Conservation (phyloP, 2,888 invertebrate species). For the Eristalis pertinax region DNA sequence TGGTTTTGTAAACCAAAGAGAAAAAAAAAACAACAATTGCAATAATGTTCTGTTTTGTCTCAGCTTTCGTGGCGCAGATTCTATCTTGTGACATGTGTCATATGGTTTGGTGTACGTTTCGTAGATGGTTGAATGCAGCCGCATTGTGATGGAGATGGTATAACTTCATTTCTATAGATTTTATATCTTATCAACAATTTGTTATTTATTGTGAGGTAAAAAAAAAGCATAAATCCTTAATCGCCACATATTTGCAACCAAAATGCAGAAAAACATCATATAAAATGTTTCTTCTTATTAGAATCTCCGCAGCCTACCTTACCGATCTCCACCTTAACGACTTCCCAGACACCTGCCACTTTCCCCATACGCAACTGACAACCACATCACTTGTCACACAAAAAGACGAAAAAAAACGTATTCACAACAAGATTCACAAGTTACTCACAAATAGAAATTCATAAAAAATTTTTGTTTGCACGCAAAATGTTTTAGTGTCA, state of each 20-base stretch:
- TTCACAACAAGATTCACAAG: constrained; percentile 57
- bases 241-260: too few relatives aligned
- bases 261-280: too few relatives aligned
- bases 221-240: too few relatives aligned
- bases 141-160: too few relatives aligned
- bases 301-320: not conserved
- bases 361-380: constrained; percentile 34
- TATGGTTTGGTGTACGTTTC: not conserved
- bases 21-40: not conserved
- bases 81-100: not conserved
- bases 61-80: not conserved
- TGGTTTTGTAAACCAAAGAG: not conserved
- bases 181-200: too few relatives aligned
- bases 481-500: constrained; percentile 50
- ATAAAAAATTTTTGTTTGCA: constrained; percentile 5
- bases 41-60: not conserved
- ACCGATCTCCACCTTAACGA: constrained; percentile 25
- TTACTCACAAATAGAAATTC: constrained; percentile 33
- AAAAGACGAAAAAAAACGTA: constrained; percentile 17
- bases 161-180: too few relatives aligned
- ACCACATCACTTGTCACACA: constrained; percentile 20
- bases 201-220: too few relatives aligned
- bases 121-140: not conserved
- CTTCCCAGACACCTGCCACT: not conserved
- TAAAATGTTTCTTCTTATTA: too few relatives aligned